phyloP scores from a whole-genome alignment of 1,140 invertebrate genomes.

The Eumeta japonica region DNA sequence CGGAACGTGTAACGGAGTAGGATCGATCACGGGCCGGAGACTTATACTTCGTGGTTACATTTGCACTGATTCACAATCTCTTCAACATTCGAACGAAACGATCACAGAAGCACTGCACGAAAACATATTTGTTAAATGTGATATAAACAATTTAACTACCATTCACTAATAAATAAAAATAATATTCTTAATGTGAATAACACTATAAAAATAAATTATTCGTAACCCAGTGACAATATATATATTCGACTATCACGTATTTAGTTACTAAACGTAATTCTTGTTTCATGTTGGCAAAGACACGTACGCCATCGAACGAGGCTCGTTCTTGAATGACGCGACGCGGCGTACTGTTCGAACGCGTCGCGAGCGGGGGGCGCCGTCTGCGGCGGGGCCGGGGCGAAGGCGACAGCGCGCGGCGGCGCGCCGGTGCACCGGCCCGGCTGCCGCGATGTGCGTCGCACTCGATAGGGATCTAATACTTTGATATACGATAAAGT shows the following conservation, averaged over 20 bases:
- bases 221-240: conserved; percentile 52
- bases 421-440: conserved; percentile 40
- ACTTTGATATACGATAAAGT: too few species aligned
- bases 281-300: conserved; percentile 55
- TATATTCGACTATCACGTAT: conserved; percentile 54
- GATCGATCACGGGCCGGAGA: too few species aligned
- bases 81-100: conserved; percentile 53
- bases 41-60: too few species aligned
- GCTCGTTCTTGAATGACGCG: conserved; percentile 57
- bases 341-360: conserved; percentile 48
- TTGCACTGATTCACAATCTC: too few species aligned
- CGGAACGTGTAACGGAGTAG: too few species aligned
- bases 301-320: conserved; percentile 52
- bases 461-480: too few species aligned
- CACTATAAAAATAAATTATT: conserved; percentile 58
- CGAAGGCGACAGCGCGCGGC: conserved; percentile 39
- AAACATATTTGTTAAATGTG: too few species aligned
- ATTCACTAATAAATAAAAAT: conserved; percentile 58
- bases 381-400: conserved; percentile 32
- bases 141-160: too few species aligned
- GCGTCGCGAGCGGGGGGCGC: conserved; percentile 47
- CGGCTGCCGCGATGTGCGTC: conserved; percentile 44
- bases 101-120: too few species aligned
- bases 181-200: conserved; percentile 44
- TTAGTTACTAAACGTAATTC: conserved; percentile 47